Evolutionary conservation across 2,797 vertebrate species (phyloP), one percentile per base, ranked within the genome.

Genomic region (Pagetopsis macropterus): DNA sequence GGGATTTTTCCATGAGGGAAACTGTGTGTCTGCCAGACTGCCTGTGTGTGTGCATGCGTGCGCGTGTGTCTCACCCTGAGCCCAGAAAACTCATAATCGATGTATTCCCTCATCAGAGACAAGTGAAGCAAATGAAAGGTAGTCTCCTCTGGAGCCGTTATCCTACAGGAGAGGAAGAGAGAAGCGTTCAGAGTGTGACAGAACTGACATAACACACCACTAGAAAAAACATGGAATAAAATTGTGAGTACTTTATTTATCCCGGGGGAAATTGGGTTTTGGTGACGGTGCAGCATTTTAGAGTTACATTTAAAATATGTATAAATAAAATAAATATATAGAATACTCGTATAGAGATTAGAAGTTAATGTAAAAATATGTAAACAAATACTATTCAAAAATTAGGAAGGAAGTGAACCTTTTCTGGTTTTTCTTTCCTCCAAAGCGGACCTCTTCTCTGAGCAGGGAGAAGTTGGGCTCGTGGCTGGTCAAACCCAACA

Each of bases 61-160:
- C 40, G 45, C 31, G 3, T 84, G 0, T 17, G 16, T 51, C 95
- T 96, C 91, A 99, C 98, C 95, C 94, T 96, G 76, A 99, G 90
- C 40, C 84, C 88, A 78, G 97, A 98, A 93, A 99, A 99, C 91
- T 99, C 98, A 84, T 99, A 99, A 91, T 98, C 96, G 41, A 99
- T 97, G 93, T 99, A 99, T 82, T 99, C 98, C 91, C 98, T 97
- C 97, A 99, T 98, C 89, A 99, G 93, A 71, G 97, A 99, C 81
- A 99, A 94, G 86, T 99, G 98, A 66, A 99, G 92, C 74, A 99
- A 93, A 90, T 99, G 98, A 93, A 99, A 99, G 0, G 98, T 99
- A 0, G 98, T 99, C 94, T 99, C 98, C 89, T 99, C 98, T 82
- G 98, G 98, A 65, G 98, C 96, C 0, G 96, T 96, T 62, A 96